Evolutionary conservation across 2,113 vertebrate genomes (phyloP).

Genomic region (Tetraodon nigroviridis): DNA sequence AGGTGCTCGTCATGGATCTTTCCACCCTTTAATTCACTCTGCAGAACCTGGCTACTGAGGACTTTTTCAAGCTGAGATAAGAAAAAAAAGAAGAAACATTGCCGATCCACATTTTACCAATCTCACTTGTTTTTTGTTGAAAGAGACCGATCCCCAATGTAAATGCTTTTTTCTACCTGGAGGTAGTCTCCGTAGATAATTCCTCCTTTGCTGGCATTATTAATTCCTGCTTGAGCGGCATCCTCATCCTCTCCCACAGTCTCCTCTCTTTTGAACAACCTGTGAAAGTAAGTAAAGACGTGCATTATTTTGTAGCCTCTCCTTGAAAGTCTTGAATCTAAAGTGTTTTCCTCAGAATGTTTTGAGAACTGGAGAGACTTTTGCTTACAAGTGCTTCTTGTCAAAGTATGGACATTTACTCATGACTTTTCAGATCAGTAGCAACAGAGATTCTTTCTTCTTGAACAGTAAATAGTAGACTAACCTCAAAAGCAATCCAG

Average conservation of each 20-base stretch:
- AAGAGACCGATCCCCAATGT: neutral
- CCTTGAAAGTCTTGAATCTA: constrained; percentile 5
- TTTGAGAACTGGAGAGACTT: neutral
- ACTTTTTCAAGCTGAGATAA: constrained; percentile 85
- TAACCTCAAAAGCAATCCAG: neutral
- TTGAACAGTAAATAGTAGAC: constrained; percentile 23
- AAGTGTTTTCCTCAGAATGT: neutral
- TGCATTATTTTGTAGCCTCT: constrained; percentile 10
- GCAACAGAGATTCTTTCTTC: constrained; percentile 18
- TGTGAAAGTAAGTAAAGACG: constrained; percentile 37
- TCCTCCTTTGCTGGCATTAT: constrained; percentile 86
- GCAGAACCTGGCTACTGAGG: constrained; percentile 85
- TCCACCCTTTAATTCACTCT: constrained; percentile 88
- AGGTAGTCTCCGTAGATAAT: constrained; percentile 89
- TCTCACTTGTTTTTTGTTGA: too few species aligned
- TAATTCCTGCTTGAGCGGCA: constrained; percentile 79
- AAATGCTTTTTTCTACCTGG: constrained; percentile 72
- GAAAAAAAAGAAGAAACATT: neutral
- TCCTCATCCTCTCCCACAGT: constrained; percentile 72
- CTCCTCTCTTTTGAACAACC: constrained; percentile 77
- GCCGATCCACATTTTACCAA: neutral
- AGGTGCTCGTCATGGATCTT: constrained; percentile 97
- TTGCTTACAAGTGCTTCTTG: constrained; percentile 80
- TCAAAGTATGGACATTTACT: constrained; percentile 84
- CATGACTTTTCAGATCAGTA: constrained; percentile 69